A percentile compares a stretch with the other conserved stretches of the same genome.
These are phyloP conservation scores for Cerceris ruficornis DNA, from an alignment of 2,888 invertebrate genomes.

Conservation along the genomic window DNA sequence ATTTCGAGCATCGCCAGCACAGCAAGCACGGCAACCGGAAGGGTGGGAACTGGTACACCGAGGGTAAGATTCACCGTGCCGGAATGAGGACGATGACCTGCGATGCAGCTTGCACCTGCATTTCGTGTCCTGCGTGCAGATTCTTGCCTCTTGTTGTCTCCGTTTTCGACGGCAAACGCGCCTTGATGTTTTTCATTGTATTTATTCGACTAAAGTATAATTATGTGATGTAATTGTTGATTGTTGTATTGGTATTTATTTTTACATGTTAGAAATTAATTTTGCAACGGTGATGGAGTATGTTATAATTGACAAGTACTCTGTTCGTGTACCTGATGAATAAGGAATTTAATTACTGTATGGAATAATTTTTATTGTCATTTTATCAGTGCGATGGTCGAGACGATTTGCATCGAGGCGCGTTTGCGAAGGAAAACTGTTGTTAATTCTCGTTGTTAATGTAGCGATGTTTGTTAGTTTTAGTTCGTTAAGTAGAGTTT, in stretches of 20 bases:
- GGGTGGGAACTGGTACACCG: slow-evolving; percentile 83
- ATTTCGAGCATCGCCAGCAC: slow-evolving; percentile 79
- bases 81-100: slow-evolving; percentile 65
- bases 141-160: slow-evolving; percentile 17
- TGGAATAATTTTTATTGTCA: no score
- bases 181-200: neutral
- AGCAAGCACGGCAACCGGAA: slow-evolving; percentile 83
- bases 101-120: slow-evolving; percentile 40
- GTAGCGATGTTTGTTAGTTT: slow-evolving; percentile 7
- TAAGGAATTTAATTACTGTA: no score
- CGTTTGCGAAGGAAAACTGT: slow-evolving; percentile 22
- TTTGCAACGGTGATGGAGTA: neutral
- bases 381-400: no score
- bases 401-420: slow-evolving; percentile 2
- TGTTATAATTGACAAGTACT: no score
- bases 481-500: slow-evolving; percentile 13
- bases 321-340: no score
- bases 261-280: neutral
- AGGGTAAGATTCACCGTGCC: slow-evolving; percentile 88
- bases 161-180: neutral
- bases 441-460: slow-evolving; percentile 31
- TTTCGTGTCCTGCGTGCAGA: slow-evolving; percentile 32
- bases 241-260: neutral
- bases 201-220: neutral
- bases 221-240: neutral